phyloP scores from a whole-genome alignment of 2,888 invertebrate genomes.

The Dynastes maya region DNA sequence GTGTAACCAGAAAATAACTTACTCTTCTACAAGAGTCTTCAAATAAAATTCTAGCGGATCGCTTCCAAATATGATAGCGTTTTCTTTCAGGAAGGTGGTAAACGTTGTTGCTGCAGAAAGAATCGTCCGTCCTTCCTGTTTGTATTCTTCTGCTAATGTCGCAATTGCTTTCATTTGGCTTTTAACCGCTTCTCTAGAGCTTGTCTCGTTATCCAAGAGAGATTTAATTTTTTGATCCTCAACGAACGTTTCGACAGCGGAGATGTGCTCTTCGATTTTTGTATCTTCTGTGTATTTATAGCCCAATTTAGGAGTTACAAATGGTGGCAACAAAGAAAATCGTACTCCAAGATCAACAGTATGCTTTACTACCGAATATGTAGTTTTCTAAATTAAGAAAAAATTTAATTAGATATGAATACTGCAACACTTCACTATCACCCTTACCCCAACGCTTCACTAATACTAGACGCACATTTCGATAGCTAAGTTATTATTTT shows the following conservation, averaged over 20 bases:
- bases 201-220: conserved; percentile 18
- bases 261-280: background rate
- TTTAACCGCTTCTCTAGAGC: background rate
- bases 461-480: no score
- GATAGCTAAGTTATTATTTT: no score
- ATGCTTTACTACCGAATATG: background rate
- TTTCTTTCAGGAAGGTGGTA: conserved; percentile 64
- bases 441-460: no score
- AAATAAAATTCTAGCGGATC: conserved; percentile 65
- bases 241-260: conserved; percentile 14
- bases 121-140: conserved; percentile 27
- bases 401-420: background rate
- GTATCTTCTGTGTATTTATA: conserved; percentile 28
- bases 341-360: conserved; percentile 14
- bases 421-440: no score
- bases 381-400: conserved; percentile 10
- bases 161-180: conserved; percentile 11
- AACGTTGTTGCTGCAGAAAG: conserved; percentile 61
- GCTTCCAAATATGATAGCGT: conserved; percentile 64
- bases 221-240: conserved; percentile 33
- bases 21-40: conserved; percentile 63
- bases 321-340: conserved; percentile 25
- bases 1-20: conserved; percentile 36
- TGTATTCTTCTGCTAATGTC: conserved; percentile 10
- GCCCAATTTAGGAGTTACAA: conserved; percentile 21